phyloP scores from a whole-genome alignment of 2,113 vertebrate genomes.

The Dendrocopos noguchii region DNA sequence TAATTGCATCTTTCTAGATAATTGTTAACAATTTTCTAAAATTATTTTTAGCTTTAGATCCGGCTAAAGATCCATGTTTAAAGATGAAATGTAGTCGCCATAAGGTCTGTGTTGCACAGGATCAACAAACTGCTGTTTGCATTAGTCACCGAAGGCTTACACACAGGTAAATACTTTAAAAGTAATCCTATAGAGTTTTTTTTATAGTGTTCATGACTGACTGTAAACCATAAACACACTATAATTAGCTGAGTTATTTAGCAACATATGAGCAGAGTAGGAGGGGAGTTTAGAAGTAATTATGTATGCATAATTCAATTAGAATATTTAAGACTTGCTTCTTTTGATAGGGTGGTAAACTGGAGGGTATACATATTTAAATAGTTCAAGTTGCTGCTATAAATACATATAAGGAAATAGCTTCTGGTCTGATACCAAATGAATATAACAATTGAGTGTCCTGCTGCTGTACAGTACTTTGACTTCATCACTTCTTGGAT shows the following conservation, averaged over 20 bases:
- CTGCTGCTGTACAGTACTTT: neutral
- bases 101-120: slow-evolving; percentile 92
- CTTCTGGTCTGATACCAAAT: neutral
- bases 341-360: neutral
- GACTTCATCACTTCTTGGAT: neutral
- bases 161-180: slow-evolving; percentile 78
- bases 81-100: slow-evolving; percentile 95
- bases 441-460: neutral
- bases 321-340: neutral
- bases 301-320: neutral
- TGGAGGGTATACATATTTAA: neutral
- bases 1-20: neutral
- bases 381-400: neutral
- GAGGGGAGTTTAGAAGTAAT: neutral
- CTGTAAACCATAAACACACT: neutral
- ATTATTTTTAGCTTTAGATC: slow-evolving; percentile 85
- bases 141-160: slow-evolving; percentile 90
- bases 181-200: neutral
- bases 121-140: slow-evolving; percentile 89
- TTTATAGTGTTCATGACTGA: neutral
- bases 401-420: neutral
- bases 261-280: neutral
- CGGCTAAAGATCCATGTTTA: slow-evolving; percentile 93
- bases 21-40: slow-evolving; percentile 28
- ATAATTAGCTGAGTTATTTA: neutral